Percentiles rank a stretch among this genome's conserved stretches.
Evolutionary conservation across 2,797 vertebrate species (phyloP).

Genomic region (Sebastes taczanowskii): DNA sequence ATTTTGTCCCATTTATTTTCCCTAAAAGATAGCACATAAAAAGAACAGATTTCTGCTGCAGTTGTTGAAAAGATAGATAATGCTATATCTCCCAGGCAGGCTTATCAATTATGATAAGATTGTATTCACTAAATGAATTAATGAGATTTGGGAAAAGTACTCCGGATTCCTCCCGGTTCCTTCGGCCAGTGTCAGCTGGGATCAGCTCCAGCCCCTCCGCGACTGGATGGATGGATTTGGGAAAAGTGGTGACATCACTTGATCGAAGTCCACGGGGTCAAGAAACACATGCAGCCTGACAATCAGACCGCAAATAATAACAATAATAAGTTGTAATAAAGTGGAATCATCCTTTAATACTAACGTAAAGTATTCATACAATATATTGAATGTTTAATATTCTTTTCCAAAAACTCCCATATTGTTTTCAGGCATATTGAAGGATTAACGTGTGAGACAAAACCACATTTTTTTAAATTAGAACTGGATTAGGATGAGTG

Average conservation of each 20-base stretch:
- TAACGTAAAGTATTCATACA: not conserved
- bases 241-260: not conserved
- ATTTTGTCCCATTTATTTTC: not conserved
- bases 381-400: not conserved
- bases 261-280: not conserved
- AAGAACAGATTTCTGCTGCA: not conserved
- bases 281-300: not conserved
- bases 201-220: too few species aligned
- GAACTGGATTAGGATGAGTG: conserved; percentile 2
- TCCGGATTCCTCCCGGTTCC: too few species aligned
- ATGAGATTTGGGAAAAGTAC: not conserved
- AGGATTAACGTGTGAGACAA: not conserved
- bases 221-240: not conserved
- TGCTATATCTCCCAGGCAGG: not conserved
- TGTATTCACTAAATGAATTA: not conserved
- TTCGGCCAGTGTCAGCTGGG: too few species aligned
- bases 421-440: not conserved
- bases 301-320: not conserved
- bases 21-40: not conserved
- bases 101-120: not conserved
- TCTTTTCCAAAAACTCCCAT: not conserved
- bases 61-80: not conserved
- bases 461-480: conserved; percentile 8
- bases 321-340: not conserved
- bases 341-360: not conserved